These are phyloP conservation scores for Phataginus tricuspis DNA, from an alignment of 2,797 vertebrate genomes.

Conservation along the genomic window DNA sequence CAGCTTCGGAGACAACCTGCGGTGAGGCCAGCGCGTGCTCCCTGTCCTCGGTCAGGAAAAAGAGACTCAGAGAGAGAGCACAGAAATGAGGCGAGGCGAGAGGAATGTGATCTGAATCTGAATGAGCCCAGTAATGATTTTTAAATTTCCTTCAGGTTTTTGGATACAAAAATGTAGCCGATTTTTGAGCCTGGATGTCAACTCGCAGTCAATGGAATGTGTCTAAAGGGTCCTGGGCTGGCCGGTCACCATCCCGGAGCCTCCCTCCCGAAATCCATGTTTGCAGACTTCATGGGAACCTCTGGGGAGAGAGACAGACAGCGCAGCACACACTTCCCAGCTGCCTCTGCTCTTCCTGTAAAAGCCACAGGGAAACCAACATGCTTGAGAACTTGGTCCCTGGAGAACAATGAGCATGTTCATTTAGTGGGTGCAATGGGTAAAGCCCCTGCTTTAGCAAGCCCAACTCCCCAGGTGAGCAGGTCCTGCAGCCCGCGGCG, in stretches of 20 bases:
- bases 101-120: rapidly evolving
- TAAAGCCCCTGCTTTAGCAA: neutral
- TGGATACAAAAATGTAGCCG: neutral
- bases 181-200: neutral
- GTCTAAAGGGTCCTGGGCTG: neutral
- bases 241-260: neutral
- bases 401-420: neutral
- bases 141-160: neutral
- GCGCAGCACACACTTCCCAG: too few species aligned
- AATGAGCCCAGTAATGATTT: rapidly evolving
- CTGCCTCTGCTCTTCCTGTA: too few species aligned
- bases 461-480: rapidly evolving
- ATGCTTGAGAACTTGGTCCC: slow-evolving; percentile 23
- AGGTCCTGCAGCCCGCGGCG: too few species aligned
- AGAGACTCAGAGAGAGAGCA: neutral
- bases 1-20: too few species aligned
- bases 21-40: too few species aligned
- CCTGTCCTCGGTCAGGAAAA: too few species aligned
- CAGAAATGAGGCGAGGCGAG: rapidly evolving
- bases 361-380: slow-evolving; percentile 50
- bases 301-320: too few species aligned
- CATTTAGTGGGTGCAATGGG: slow-evolving; percentile 45
- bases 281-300: neutral
- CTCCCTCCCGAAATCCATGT: rapidly evolving
- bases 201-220: too few species aligned